Base-by-base conservation (phyloP, 2,797 vertebrate genomes). In the Oophaga sylvatica region DNA sequence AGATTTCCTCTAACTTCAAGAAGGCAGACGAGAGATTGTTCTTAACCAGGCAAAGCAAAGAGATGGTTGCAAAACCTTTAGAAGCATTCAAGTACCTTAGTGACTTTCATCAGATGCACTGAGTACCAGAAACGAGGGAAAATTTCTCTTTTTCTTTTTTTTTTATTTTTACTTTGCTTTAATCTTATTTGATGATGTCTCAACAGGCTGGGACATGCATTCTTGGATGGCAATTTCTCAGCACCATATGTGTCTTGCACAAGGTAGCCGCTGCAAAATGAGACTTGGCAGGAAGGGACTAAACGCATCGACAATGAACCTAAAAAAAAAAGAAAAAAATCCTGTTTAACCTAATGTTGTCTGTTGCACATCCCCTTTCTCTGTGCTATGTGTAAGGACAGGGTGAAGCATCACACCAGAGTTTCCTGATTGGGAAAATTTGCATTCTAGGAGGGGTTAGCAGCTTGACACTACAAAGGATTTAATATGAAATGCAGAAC, bases 151-250 rank as follows among this genome's bases (percentile, higher is more conserved):
- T 97, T 96, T 97, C 98, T 97, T 96, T 95, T 97, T 94, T 97
- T 96, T 96, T 95, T 96, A 95, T 26, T 26, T 26, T n/a, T n/a
- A n/a, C 96, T 95, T 95, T 96, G 97, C 97, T 99, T 98, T 98
- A 99, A 99, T 99, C 97, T 98, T 95, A 96, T 97, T 96, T 99
- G 98, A 99, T 98, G 97, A 98, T 98, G 97, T 98, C 97, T 97
- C 97, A 96, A 97, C 98, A 97, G 96, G 97, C 97, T 95, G 96
- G 96, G 96, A 97, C 97, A 99, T 97, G 98, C 97, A 97, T 96
- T 96, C 94, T 92, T 96, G 96, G 96, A 98, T 97, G 96, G 97
- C 97, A 98, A 99, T 99, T 99, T 99, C 96, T 94, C 95, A 92
- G 95, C 97, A 95, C 98, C 97, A 97, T 98, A 97, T 98, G 97